phyloP scores from a whole-genome alignment of 64 coral and sea anemone genomes.

The Montipora capricornis region DNA sequence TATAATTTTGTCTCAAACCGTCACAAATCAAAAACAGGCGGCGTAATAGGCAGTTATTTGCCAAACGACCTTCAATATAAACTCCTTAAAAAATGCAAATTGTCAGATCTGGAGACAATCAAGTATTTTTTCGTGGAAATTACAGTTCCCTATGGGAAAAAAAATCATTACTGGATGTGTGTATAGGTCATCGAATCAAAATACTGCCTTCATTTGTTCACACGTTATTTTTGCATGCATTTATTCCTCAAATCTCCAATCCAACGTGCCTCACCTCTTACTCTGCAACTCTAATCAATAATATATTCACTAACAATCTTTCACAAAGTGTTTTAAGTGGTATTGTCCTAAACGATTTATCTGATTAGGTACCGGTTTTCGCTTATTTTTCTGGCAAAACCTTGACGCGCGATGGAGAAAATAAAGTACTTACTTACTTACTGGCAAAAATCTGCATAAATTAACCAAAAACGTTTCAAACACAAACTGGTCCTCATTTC shows the following conservation, averaged over 20 bases:
- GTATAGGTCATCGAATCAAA: background rate
- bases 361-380: too few species aligned
- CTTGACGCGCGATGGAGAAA: too few species aligned
- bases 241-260: background rate
- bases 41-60: too few species aligned
- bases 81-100: too few species aligned
- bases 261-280: conserved; percentile 11
- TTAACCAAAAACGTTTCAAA: too few species aligned
- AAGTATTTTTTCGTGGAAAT: too few species aligned
- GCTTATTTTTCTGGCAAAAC: too few species aligned
- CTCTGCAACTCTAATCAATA: background rate
- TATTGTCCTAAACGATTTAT: conserved; percentile 3
- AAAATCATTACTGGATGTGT: background rate
- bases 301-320: too few species aligned
- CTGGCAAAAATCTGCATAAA: background rate
- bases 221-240: background rate
- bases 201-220: background rate
- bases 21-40: too few species aligned
- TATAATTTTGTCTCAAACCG: background rate
- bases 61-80: too few species aligned
- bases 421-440: background rate
- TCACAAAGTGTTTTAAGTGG: background rate
- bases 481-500: too few species aligned
- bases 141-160: background rate
- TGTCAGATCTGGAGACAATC: too few species aligned